A percentile compares a stretch with the other conserved stretches of the same genome.
phyloP scores from a whole-genome alignment of 30 jellyfish, hydroid and myxozoan species.

The Cassiopea andromeda region DNA sequence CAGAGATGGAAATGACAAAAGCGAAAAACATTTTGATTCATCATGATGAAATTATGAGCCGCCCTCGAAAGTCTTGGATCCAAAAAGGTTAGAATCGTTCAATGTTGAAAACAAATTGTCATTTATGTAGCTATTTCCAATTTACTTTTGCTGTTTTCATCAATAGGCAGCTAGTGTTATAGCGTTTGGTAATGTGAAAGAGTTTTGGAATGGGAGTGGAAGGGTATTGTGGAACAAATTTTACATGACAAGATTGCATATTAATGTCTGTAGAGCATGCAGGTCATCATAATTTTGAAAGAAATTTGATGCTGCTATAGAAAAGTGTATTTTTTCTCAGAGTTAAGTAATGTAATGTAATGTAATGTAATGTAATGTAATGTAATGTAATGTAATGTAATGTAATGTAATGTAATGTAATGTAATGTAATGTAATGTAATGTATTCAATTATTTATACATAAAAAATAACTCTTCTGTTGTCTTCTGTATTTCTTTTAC shows the following conservation, averaged over 20 bases:
- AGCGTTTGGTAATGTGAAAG: background rate
- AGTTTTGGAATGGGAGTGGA: too few species aligned
- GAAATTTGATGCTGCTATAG: too few species aligned
- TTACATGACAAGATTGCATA: background rate
- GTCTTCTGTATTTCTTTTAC: too few species aligned
- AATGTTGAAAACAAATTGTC: background rate
- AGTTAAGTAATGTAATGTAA: too few species aligned
- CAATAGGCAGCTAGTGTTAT: background rate
- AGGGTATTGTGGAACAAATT: background rate
- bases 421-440: too few species aligned
- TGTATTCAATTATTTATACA: background rate
- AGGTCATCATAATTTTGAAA: too few species aligned
- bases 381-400: too few species aligned
- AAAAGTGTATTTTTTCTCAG: too few species aligned
- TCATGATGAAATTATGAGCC: slow-evolving; percentile 85
- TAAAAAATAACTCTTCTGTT: background rate
- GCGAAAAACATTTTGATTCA: slow-evolving; percentile 84
- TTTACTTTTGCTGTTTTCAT: background rate
- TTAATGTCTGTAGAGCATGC: too few species aligned
- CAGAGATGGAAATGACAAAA: slow-evolving; percentile 91
- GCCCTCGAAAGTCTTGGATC: slow-evolving; percentile 95
- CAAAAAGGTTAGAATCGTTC: slow-evolving; percentile 30
- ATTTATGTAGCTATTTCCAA: background rate
- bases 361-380: too few species aligned
- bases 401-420: background rate